Conservation (phyloP, 2,888 invertebrate species). For the Habrosyne pyritoides region DNA sequence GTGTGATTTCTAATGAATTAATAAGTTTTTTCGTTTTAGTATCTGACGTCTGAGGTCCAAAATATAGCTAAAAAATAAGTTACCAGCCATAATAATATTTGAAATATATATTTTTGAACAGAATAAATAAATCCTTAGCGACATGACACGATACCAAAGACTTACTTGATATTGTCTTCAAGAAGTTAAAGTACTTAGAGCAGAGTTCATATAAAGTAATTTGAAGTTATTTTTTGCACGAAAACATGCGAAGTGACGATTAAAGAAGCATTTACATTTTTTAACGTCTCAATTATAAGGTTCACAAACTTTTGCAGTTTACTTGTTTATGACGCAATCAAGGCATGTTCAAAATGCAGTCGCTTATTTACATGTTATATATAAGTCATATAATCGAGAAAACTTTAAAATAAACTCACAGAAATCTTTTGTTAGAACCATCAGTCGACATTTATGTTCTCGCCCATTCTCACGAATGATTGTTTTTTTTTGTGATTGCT, state of each 20-base stretch:
- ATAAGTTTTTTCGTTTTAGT: no score
- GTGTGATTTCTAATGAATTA: no score
- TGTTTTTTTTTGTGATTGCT: no score
- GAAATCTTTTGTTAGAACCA: no score
- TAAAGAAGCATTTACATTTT: constrained; percentile 63
- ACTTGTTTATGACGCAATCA: neutral
- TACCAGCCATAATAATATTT: no score
- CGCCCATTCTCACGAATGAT: no score
- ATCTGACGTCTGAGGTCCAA: no score
- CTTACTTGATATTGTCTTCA: constrained; percentile 47
- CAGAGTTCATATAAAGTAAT: constrained; percentile 54
- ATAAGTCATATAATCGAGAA: no score
- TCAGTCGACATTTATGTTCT: no score
- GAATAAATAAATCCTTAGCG: neutral
- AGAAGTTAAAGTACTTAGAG: constrained; percentile 53
- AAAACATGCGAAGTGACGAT: constrained; percentile 67
- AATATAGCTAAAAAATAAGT: no score
- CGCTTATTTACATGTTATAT: neutral
- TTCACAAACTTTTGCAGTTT: constrained; percentile 30
- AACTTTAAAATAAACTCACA: no score
- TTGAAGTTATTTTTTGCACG: constrained; percentile 51
- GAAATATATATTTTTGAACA: neutral
- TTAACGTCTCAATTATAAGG: constrained; percentile 59
- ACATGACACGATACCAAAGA: constrained; percentile 23
- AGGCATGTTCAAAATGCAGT: neutral